Conservation (phyloP, 2,888 invertebrate species). For the Orchesellides sinensis region DNA sequence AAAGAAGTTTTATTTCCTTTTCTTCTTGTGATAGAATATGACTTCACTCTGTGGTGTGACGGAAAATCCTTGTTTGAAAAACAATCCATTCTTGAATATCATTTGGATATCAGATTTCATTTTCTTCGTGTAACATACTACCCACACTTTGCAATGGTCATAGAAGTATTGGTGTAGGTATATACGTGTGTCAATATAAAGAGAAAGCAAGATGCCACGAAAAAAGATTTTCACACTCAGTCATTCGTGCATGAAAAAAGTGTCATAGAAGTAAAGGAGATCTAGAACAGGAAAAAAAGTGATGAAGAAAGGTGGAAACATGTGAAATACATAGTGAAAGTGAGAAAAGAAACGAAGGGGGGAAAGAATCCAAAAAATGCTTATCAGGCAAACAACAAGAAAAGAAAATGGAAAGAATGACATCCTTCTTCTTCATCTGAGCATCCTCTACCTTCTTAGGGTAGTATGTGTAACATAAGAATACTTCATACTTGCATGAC, state of each 20-base stretch:
- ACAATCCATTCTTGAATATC: slow-evolving; percentile 39
- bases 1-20: no score
- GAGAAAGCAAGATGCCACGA: slow-evolving; percentile 24
- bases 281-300: slow-evolving; percentile 21
- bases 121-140: neutral
- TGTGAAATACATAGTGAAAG: slow-evolving; percentile 8
- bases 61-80: slow-evolving; percentile 36
- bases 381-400: slow-evolving; percentile 55
- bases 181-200: neutral
- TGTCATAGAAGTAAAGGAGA: slow-evolving; percentile 36
- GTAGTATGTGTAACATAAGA: no score
- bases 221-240: slow-evolving; percentile 51
- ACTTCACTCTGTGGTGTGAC: no score
- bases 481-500: neutral
- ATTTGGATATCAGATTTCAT: slow-evolving; percentile 49
- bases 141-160: neutral
- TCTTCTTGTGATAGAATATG: no score
- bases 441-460: neutral
- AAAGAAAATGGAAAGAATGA: slow-evolving; percentile 51
- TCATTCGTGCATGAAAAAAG: slow-evolving; percentile 56
- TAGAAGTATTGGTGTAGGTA: neutral
- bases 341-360: neutral
- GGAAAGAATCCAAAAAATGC: slow-evolving; percentile 56
- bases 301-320: slow-evolving; percentile 48
- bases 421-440: slow-evolving; percentile 23